These are phyloP conservation scores for Lepidiolamprologus cunningtoni DNA, from an alignment of 2,113 vertebrate genomes.

Conservation along the genomic window DNA sequence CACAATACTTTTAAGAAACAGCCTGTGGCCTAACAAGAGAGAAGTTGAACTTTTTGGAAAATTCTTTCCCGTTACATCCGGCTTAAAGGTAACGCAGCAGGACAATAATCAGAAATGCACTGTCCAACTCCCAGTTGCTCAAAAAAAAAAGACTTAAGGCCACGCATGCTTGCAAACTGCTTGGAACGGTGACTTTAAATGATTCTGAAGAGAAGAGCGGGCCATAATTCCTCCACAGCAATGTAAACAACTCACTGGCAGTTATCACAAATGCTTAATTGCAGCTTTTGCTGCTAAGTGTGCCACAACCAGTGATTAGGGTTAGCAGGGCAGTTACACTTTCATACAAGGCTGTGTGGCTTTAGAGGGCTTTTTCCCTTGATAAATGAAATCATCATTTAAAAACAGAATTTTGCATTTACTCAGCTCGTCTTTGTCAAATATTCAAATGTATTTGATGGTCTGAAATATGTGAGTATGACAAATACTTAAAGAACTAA, in stretches of 20 bases:
- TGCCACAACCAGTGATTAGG: background rate
- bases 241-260: background rate
- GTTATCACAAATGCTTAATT: background rate
- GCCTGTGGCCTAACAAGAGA: background rate
- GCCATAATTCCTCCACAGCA: background rate
- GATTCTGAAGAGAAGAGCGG: background rate
- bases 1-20: background rate
- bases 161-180: background rate
- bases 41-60: background rate
- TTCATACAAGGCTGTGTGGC: background rate
- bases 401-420: background rate
- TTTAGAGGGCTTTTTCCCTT: background rate
- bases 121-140: background rate
- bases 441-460: background rate
- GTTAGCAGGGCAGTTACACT: background rate
- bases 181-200: background rate
- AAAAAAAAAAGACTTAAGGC: no score
- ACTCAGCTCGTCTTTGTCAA: background rate
- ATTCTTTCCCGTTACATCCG: background rate
- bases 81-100: background rate
- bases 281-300: background rate
- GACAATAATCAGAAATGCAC: background rate
- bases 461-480: background rate
- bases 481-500: background rate
- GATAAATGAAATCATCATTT: accelerated